These are phyloP conservation scores for Malacoraja senta DNA, from an alignment of 2,797 vertebrate genomes.

Conservation along the genomic window DNA sequence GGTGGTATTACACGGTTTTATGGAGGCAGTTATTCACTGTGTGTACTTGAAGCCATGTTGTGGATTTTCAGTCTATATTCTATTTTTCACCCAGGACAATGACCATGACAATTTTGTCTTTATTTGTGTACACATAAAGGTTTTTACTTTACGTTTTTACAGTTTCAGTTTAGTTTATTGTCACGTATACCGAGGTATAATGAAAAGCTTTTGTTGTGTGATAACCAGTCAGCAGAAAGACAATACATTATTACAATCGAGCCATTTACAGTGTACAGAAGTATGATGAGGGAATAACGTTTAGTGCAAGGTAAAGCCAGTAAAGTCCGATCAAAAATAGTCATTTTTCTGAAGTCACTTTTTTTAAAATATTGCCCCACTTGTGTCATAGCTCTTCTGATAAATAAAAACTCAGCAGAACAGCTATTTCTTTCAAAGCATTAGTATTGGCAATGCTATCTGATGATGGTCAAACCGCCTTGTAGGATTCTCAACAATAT, in stretches of 20 bases:
- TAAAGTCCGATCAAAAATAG: no score
- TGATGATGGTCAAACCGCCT: background rate
- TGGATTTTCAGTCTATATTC: background rate
- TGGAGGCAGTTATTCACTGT: slow-evolving; percentile 48
- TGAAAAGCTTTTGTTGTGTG: no score
- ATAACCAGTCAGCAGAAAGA: background rate
- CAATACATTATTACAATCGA: no score
- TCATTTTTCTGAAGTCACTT: no score
- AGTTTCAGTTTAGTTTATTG: no score
- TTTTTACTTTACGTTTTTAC: background rate
- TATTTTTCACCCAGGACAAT: background rate
- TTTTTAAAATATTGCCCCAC: background rate
- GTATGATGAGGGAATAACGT: no score
- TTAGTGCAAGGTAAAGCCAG: no score
- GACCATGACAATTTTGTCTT: background rate
- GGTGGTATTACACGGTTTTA: slow-evolving; percentile 63
- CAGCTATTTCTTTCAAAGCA: background rate
- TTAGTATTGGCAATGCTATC: background rate
- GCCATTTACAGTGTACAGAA: no score
- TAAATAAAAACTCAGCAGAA: background rate
- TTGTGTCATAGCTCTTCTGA: background rate
- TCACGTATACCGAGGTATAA: no score
- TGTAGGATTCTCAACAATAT: background rate
- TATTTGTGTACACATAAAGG: background rate
- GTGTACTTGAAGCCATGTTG: background rate